These are phyloP conservation scores for Nipponacmea schrenckii DNA, from an alignment of 2,888 invertebrate genomes.

Conservation along the genomic window DNA sequence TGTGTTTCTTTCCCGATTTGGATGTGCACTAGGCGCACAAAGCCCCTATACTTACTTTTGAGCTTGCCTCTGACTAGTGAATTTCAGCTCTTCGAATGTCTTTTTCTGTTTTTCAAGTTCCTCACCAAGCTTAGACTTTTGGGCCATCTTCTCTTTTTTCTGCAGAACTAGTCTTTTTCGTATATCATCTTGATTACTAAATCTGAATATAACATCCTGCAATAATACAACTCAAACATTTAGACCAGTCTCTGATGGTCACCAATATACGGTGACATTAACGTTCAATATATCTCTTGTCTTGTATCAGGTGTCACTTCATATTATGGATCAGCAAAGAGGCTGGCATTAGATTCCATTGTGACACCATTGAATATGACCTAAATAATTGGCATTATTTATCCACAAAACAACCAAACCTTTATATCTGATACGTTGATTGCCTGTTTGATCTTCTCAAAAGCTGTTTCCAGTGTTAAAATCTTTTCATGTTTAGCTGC, in stretches of 20 bases:
- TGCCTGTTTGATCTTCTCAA: conserved; percentile 49
- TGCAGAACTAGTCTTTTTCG: conserved; percentile 35
- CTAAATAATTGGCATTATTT: too few relatives aligned
- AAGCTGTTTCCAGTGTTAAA: conserved; percentile 48
- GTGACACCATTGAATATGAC: too few relatives aligned
- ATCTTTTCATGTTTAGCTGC: conserved; percentile 44
- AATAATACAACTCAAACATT: too few relatives aligned
- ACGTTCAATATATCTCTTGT: too few relatives aligned
- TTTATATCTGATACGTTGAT: conserved; percentile 53
- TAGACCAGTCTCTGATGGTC: too few relatives aligned
- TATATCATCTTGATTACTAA: conserved; percentile 44
- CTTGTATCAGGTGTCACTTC: too few relatives aligned
- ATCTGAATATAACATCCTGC: conserved; percentile 51
- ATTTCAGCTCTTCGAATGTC: conserved; percentile 45
- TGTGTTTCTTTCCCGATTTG: too few relatives aligned
- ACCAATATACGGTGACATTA: too few relatives aligned
- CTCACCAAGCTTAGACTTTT: conserved; percentile 34
- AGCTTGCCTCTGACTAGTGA: conserved; percentile 46
- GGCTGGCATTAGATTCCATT: too few relatives aligned
- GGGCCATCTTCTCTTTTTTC: conserved; percentile 40
- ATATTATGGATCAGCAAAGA: too few relatives aligned
- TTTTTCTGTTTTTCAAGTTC: conserved; percentile 41
- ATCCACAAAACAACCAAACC: conserved; percentile 29
- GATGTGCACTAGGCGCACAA: too few relatives aligned
- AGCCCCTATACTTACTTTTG: conserved; percentile 33